A percentile compares a stretch with the other conserved stretches of the same genome.
These are phyloP conservation scores for Standfussiana lucernea DNA, from an alignment of 2,888 invertebrate species.

Conservation along the genomic window DNA sequence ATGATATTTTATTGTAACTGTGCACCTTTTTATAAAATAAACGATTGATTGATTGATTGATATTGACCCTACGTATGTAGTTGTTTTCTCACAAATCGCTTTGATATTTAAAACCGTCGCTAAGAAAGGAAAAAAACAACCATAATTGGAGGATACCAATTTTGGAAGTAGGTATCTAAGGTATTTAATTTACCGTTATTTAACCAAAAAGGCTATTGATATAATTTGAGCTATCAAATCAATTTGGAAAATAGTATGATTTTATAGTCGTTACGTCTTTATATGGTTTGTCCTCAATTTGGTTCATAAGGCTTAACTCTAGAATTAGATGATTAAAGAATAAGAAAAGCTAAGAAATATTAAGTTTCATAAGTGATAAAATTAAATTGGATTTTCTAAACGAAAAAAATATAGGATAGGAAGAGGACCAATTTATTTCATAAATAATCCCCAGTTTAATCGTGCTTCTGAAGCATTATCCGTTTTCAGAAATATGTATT, in stretches of 20 bases:
- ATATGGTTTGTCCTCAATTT: conserved; percentile 1
- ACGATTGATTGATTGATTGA: too few relatives aligned
- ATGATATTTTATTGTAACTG: too few relatives aligned
- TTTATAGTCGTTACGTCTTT: not conserved
- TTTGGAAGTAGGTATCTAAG: not conserved
- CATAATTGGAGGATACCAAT: conserved; percentile 7
- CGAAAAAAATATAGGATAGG: not conserved
- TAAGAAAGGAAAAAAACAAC: not conserved
- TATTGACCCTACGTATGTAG: not conserved
- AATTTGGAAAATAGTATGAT: not conserved
- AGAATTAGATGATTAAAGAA: not conserved
- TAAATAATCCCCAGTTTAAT: too few relatives aligned
- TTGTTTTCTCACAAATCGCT: not conserved
- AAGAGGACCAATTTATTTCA: not conserved
- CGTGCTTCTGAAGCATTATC: not conserved
- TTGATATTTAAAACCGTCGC: conserved; percentile 3
- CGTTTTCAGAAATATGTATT: not conserved
- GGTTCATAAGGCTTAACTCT: not conserved
- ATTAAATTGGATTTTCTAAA: conserved; percentile 23
- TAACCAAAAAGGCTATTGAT: conserved; percentile 6
- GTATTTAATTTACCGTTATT: conserved; percentile 17
- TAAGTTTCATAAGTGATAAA: not conserved
- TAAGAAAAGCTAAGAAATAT: not conserved
- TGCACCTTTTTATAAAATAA: too few relatives aligned
- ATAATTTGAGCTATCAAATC: conserved; percentile 2